phyloP scores from a whole-genome alignment of 1,140 invertebrate genomes.

The Drosophila leontia region DNA sequence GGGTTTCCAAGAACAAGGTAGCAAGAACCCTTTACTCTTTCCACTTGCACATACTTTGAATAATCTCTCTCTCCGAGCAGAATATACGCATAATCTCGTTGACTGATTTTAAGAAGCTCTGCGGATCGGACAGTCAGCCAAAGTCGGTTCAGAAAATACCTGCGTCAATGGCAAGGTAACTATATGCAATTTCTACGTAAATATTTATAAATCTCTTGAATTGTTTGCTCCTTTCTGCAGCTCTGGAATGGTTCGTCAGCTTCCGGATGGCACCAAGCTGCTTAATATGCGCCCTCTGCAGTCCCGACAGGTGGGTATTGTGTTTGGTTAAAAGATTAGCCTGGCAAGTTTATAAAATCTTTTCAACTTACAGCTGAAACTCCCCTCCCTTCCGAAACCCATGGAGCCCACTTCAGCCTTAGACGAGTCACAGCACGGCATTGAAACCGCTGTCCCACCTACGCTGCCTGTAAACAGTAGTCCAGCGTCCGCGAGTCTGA shows the following conservation, averaged over 20 bases:
- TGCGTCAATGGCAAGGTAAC: conserved; percentile 67
- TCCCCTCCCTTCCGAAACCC: conserved; percentile 39
- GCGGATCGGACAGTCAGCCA: conserved; percentile 60
- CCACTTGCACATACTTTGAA: no score
- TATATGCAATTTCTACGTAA: background rate
- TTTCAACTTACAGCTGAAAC: conserved; percentile 46
- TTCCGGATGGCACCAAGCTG: conserved; percentile 69
- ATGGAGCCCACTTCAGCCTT: conserved; percentile 10
- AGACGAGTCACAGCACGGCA: conserved; percentile 53
- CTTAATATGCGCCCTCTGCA: conserved; percentile 72
- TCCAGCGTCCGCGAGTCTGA: conserved; percentile 41
- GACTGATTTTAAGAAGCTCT: conserved; percentile 81
- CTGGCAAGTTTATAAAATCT: background rate
- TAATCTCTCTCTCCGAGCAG: conserved; percentile 32
- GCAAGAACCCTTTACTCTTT: background rate
- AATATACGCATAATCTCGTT: conserved; percentile 82
- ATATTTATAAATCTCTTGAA: background rate
- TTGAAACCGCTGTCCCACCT: conserved; percentile 17
- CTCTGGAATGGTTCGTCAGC: conserved; percentile 70
- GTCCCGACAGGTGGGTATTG: conserved; percentile 59
- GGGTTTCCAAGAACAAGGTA: conserved; percentile 73
- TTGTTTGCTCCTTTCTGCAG: conserved; percentile 3
- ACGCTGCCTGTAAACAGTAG: conserved; percentile 20
- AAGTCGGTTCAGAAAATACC: conserved; percentile 78
- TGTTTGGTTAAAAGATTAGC: background rate